A percentile compares a stretch with the other conserved stretches of the same genome.
Conservation (phyloP, 2,113 vertebrate genomes). For the Uropsilus gracilis region DNA sequence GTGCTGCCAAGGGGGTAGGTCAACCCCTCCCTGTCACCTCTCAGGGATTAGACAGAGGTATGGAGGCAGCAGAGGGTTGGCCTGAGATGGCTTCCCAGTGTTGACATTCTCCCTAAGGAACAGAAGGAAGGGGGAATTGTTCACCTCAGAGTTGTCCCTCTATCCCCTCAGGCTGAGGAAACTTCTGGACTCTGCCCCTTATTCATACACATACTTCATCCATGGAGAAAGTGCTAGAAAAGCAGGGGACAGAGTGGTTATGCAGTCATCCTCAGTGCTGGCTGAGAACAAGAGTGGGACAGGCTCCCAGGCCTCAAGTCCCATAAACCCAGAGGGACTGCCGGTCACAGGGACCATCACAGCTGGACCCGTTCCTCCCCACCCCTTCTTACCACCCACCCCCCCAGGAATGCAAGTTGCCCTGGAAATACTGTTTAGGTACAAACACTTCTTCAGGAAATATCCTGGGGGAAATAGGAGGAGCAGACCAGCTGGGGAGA, state of each 20-base stretch:
- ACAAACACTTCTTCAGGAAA: conserved; percentile 46
- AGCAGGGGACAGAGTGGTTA: background rate
- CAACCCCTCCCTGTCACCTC: too few species aligned
- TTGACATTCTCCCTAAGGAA: background rate
- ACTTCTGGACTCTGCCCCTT: background rate
- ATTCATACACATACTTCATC: background rate
- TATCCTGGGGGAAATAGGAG: background rate
- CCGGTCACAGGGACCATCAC: background rate
- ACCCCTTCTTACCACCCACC: background rate
- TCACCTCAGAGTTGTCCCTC: background rate
- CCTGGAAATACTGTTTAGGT: conserved; percentile 57
- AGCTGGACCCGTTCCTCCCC: background rate
- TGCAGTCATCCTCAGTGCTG: background rate
- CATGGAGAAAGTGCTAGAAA: fast-evolving
- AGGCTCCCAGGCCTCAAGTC: background rate
- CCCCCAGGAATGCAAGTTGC: conserved; percentile 5
- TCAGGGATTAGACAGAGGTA: background rate
- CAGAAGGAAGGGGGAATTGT: background rate
- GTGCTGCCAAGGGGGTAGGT: fast-evolving
- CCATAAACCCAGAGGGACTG: background rate
- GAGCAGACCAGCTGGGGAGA: background rate
- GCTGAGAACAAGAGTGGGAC: background rate
- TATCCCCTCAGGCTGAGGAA: background rate
- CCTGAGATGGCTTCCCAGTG: fast-evolving
- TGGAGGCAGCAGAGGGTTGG: background rate